Conservation (phyloP, 2,113 vertebrate genomes). For the Micronycteris hirsuta region DNA sequence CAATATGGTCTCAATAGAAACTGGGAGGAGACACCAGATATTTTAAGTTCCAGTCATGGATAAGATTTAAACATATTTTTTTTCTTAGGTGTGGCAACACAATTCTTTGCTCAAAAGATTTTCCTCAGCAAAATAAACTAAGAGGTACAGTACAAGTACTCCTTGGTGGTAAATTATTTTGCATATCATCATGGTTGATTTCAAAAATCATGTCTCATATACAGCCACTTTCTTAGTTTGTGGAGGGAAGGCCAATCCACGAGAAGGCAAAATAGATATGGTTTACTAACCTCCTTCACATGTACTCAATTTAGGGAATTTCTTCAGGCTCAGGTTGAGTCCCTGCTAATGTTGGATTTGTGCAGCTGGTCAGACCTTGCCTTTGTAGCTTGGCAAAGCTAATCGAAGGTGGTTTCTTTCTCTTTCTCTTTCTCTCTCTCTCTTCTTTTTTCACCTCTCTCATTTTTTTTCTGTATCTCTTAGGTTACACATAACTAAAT, state of each 20-base stretch:
- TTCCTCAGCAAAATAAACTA: background rate
- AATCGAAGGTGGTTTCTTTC: background rate
- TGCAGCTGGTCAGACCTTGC: background rate
- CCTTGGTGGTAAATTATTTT: background rate
- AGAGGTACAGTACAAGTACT: background rate
- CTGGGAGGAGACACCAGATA: background rate
- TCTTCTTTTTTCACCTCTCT: background rate
- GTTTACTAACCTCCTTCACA: background rate
- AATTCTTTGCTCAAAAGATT: background rate
- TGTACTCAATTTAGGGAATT: background rate
- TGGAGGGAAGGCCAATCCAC: background rate
- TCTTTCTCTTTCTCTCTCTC: background rate
- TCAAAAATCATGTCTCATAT: background rate
- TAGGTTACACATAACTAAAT: background rate
- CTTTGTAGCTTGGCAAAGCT: background rate
- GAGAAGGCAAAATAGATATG: background rate
- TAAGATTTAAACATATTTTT: background rate
- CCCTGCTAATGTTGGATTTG: background rate
- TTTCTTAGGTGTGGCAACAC: background rate
- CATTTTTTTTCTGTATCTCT: background rate
- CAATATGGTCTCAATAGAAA: background rate
- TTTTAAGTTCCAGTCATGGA: background rate
- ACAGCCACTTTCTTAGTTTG: background rate
- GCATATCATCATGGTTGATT: background rate
- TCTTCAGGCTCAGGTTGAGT: background rate